These are phyloP conservation scores for Drosophila flavopinicola DNA, from an alignment of 2,888 invertebrate genomes.

Conservation along the genomic window DNA sequence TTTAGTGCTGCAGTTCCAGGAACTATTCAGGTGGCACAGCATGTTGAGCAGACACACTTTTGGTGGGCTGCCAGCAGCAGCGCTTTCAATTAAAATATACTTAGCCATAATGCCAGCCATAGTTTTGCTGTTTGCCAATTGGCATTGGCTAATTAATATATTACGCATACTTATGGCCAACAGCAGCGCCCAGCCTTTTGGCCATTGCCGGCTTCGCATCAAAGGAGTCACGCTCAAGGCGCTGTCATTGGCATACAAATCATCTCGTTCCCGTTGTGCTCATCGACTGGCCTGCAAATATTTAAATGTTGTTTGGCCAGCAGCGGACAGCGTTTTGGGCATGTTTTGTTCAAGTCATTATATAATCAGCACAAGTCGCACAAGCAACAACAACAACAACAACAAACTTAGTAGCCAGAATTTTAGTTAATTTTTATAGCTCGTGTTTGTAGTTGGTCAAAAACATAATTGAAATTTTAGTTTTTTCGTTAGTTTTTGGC, in stretches of 20 bases:
- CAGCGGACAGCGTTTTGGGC: constrained; percentile 49
- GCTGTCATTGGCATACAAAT: constrained; percentile 56
- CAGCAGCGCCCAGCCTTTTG: constrained; percentile 50
- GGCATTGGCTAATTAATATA: constrained; percentile 61
- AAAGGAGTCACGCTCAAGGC: constrained; percentile 74
- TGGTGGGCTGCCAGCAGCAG: constrained; percentile 62
- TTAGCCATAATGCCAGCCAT: constrained; percentile 50
- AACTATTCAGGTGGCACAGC: constrained; percentile 81
- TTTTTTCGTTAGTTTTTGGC: constrained; percentile 32
- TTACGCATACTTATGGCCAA: constrained; percentile 68
- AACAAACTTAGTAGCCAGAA: constrained; percentile 51
- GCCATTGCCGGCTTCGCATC: constrained; percentile 69
- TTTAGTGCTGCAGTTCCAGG: constrained; percentile 70
- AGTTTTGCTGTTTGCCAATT: constrained; percentile 8
- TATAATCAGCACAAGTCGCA: constrained; percentile 77
- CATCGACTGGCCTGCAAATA: constrained; percentile 45
- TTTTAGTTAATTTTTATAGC: constrained; percentile 23
- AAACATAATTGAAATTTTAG: constrained; percentile 46
- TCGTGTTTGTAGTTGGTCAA: constrained; percentile 8
- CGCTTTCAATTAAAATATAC: constrained; percentile 72
- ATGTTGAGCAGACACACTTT: constrained; percentile 73
- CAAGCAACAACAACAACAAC: constrained; percentile 45
- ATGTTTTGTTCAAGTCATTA: constrained; percentile 79
- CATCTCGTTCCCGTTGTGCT: constrained; percentile 34
- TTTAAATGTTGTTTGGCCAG: constrained; percentile 60